These are phyloP conservation scores for Micronycteris hirsuta DNA, from an alignment of 2,113 vertebrate species.

Conservation along the genomic window DNA sequence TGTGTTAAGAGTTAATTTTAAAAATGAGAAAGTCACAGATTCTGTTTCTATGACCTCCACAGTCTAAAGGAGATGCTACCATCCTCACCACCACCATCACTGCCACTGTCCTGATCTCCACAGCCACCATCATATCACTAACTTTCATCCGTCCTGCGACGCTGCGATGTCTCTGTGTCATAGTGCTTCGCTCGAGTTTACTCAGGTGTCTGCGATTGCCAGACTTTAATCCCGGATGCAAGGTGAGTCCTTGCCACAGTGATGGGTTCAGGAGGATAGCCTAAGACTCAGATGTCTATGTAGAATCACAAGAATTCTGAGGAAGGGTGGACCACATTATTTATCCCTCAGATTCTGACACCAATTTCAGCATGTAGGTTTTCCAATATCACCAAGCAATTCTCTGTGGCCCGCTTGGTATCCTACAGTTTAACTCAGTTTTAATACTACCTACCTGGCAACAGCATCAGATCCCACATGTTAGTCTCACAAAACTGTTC, in stretches of 20 bases:
- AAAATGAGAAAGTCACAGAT: conserved; percentile 2
- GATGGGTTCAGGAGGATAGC: not conserved
- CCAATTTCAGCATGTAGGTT: not conserved
- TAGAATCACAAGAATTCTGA: conserved; percentile 1
- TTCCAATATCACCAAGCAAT: not conserved
- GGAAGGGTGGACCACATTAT: not conserved
- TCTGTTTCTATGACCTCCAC: not conserved
- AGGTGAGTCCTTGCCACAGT: not conserved
- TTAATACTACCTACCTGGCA: not conserved
- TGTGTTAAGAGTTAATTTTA: not conserved
- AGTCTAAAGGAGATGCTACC: not conserved
- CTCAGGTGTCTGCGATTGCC: not conserved
- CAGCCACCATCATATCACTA: not conserved
- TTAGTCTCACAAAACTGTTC: not conserved
- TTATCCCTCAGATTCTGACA: not conserved
- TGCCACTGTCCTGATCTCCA: not conserved
- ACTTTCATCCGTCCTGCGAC: not conserved
- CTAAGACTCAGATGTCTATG: not conserved
- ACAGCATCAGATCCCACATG: not conserved
- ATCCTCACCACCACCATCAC: not conserved
- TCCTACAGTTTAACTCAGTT: not conserved
- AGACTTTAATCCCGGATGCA: not conserved
- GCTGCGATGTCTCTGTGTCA: not conserved
- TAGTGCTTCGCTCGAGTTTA: not conserved
- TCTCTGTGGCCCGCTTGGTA: not conserved